A percentile compares a stretch with the other conserved stretches of the same genome.
These are phyloP conservation scores for Selenia dentaria DNA, from an alignment of 2,888 invertebrate species.

Conservation along the genomic window DNA sequence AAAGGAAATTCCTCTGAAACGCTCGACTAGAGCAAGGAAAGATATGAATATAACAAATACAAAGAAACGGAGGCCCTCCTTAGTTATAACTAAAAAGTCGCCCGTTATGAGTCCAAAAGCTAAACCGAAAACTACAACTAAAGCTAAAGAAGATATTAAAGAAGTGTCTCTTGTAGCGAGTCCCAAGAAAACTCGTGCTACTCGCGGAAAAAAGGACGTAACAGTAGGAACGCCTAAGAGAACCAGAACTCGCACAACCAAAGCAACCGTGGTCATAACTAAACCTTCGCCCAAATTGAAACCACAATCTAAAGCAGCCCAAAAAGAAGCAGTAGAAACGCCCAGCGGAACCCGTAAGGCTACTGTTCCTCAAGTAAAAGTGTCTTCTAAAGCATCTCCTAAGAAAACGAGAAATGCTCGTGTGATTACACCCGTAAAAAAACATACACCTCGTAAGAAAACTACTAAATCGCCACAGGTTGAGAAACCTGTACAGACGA, in stretches of 20 bases:
- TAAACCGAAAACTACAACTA: slow-evolving; percentile 15
- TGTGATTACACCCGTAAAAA: slow-evolving; percentile 13
- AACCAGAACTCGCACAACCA: slow-evolving; percentile 37
- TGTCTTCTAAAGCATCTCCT: slow-evolving; percentile 44
- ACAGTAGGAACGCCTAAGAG: slow-evolving; percentile 47
- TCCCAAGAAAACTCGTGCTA: slow-evolving; percentile 38
- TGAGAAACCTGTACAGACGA: slow-evolving; percentile 15
- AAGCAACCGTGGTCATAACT: slow-evolving; percentile 39
- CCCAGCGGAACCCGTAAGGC: slow-evolving; percentile 35
- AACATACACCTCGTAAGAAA: slow-evolving; percentile 31
- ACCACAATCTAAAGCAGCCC: slow-evolving; percentile 31
- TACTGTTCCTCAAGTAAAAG: slow-evolving; percentile 5
- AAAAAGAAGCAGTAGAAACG: slow-evolving; percentile 3
- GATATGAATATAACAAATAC: slow-evolving; percentile 11
- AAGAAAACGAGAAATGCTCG: slow-evolving; percentile 22
- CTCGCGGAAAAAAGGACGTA: slow-evolving; percentile 29
- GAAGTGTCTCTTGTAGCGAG: slow-evolving; percentile 23
- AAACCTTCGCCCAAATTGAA: slow-evolving; percentile 54
- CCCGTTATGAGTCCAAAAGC: slow-evolving; percentile 40
- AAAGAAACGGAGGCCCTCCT: slow-evolving; percentile 45
- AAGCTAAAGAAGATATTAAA: slow-evolving; percentile 19
- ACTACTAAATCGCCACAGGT: slow-evolving; percentile 18
- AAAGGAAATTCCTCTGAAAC: slow-evolving; percentile 10
- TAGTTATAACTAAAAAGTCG: slow-evolving; percentile 55
- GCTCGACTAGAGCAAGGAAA: slow-evolving; percentile 38